phyloP scores from a whole-genome alignment of 2,888 invertebrate genomes.

The Nomada hirtipes region DNA sequence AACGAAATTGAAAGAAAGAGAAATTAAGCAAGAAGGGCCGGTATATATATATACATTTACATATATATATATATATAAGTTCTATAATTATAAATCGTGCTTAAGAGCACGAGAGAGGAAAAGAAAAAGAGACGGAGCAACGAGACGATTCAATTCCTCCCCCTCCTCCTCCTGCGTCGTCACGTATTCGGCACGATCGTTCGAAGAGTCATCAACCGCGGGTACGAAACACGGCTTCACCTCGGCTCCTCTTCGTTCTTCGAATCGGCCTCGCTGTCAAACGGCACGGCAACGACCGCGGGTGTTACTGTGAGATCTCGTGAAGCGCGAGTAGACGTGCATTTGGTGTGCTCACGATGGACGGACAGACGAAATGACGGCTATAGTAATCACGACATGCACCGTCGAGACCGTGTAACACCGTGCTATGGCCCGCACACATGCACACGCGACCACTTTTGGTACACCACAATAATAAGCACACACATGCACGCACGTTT shows the following conservation, averaged over 20 bases:
- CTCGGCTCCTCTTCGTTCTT: slow-evolving; percentile 26
- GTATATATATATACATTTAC: not conserved
- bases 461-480: slow-evolving; percentile 58
- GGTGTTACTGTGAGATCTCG: slow-evolving; percentile 56
- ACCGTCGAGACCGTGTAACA: slow-evolving; percentile 53
- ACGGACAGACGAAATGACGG: slow-evolving; percentile 47
- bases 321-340: slow-evolving; percentile 47
- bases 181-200: slow-evolving; percentile 61
- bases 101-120: slow-evolving; percentile 6
- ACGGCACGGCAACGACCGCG: slow-evolving; percentile 60
- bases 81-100: slow-evolving; percentile 41
- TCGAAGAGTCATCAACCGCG: slow-evolving; percentile 66
- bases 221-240: slow-evolving; percentile 50
- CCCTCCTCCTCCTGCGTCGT: slow-evolving; percentile 35
- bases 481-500: slow-evolving; percentile 68
- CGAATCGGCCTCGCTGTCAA: slow-evolving; percentile 63
- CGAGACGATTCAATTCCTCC: slow-evolving; percentile 48
- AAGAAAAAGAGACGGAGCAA: slow-evolving; percentile 22
- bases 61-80: not conserved
- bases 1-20: slow-evolving; percentile 1
- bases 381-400: slow-evolving; percentile 59
- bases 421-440: slow-evolving; percentile 57
- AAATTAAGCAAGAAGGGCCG: slow-evolving; percentile 18
- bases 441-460: slow-evolving; percentile 63
- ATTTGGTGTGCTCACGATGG: slow-evolving; percentile 61